Percentiles rank a stretch among this genome's conserved stretches.
Conservation (phyloP, 2,888 invertebrate genomes). For the Euclidia mi region DNA sequence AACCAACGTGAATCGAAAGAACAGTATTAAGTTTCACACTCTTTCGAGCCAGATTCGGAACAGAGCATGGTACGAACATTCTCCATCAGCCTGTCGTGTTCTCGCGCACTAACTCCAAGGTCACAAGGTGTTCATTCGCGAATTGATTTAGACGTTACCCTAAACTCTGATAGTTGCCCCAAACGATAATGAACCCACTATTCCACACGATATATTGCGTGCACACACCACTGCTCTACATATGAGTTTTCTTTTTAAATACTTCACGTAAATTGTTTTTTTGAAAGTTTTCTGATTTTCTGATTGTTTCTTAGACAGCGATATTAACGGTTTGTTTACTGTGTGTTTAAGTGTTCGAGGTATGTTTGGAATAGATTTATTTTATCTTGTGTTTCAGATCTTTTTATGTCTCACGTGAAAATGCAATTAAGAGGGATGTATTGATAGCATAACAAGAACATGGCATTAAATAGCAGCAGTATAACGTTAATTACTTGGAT, state of each 20-base stretch:
- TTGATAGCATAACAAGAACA: too few species aligned
- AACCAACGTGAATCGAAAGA: too few species aligned
- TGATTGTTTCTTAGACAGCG: conserved; percentile 22
- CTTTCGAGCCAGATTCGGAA: background rate
- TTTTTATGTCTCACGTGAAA: too few species aligned
- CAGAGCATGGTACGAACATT: conserved; percentile 9
- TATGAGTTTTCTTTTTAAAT: conserved; percentile 23
- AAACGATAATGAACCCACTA: conserved; percentile 18
- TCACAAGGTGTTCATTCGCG: background rate
- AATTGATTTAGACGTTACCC: conserved; percentile 15
- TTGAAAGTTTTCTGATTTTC: conserved; percentile 38
- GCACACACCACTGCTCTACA: conserved; percentile 17
- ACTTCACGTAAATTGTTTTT: conserved; percentile 38
- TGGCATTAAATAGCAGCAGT: too few species aligned
- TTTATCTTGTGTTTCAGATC: background rate
- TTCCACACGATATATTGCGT: conserved; percentile 49
- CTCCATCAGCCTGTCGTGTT: conserved; percentile 10
- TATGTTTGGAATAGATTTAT: background rate
- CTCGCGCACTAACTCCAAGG: conserved; percentile 11
- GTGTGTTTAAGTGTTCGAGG: background rate
- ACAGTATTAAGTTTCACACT: too few species aligned
- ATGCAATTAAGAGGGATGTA: too few species aligned
- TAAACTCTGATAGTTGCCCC: conserved; percentile 1
- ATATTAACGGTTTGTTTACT: background rate
- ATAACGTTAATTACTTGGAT: too few species aligned